phyloP scores from a whole-genome alignment of 2,113 vertebrate species.

The Elaphurus davidianus region DNA sequence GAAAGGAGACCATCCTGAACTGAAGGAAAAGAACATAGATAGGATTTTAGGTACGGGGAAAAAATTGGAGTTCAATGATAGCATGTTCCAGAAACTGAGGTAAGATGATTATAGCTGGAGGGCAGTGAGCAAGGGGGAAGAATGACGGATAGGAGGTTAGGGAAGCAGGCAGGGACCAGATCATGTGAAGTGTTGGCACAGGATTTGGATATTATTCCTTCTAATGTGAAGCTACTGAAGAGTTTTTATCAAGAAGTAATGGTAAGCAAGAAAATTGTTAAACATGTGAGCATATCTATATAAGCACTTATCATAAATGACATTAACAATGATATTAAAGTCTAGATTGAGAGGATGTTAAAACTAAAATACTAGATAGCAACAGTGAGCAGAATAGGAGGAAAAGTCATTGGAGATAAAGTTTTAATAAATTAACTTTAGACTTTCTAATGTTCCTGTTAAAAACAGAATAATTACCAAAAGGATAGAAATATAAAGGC shows the following conservation, averaged over 20 bases:
- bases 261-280: neutral
- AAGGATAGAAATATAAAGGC: neutral
- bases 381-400: neutral
- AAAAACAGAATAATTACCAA: neutral
- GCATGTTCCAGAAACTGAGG: neutral
- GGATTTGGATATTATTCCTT: neutral
- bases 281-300: neutral
- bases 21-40: neutral
- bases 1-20: neutral
- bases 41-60: neutral
- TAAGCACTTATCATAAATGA: neutral
- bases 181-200: neutral
- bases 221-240: neutral
- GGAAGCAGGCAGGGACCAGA: neutral
- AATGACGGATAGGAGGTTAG: neutral
- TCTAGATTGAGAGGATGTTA: neutral
- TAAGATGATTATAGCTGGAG: neutral
- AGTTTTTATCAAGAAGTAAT: neutral
- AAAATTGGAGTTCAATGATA: neutral
- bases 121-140: neutral
- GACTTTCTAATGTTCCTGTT: neutral
- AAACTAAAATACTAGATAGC: neutral
- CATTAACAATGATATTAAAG: neutral
- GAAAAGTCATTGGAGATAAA: neutral
- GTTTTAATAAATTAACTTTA: neutral